phyloP scores from a whole-genome alignment of 2,797 vertebrate species.

The Peromyscus aztecus region DNA sequence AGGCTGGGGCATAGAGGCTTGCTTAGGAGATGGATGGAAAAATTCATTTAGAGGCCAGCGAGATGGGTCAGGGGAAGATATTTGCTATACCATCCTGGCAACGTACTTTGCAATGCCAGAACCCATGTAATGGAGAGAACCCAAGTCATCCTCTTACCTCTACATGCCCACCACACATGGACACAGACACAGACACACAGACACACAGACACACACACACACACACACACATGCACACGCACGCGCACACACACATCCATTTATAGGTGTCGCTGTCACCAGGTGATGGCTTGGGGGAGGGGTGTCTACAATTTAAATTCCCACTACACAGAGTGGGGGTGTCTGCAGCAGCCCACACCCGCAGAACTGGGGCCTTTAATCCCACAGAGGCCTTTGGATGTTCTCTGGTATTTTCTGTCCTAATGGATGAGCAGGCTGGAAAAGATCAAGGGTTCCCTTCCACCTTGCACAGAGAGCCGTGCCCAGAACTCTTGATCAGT shows the following conservation, averaged over 20 bases:
- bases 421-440: not conserved
- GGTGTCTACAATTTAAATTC: not conserved
- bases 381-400: not conserved
- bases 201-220: not conserved
- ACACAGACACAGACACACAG: not conserved
- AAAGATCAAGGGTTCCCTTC: conserved; percentile 48
- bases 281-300: not conserved
- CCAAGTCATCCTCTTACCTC: not conserved
- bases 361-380: not conserved
- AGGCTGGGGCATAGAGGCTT: not conserved
- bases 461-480: not conserved
- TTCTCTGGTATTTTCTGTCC: conserved; percentile 4
- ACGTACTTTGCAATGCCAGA: not conserved
- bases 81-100: not conserved
- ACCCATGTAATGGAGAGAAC: not conserved
- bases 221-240: not conserved
- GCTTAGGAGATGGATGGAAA: not conserved
- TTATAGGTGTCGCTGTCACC: not conserved
- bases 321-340: not conserved
- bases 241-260: not conserved
- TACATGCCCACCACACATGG: not conserved
- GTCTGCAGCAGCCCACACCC: not conserved
- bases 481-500: not conserved
- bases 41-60: not conserved
- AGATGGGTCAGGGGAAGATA: not conserved